Conservation (phyloP, 2,888 invertebrate species). For the Polymixis lichenea region DNA sequence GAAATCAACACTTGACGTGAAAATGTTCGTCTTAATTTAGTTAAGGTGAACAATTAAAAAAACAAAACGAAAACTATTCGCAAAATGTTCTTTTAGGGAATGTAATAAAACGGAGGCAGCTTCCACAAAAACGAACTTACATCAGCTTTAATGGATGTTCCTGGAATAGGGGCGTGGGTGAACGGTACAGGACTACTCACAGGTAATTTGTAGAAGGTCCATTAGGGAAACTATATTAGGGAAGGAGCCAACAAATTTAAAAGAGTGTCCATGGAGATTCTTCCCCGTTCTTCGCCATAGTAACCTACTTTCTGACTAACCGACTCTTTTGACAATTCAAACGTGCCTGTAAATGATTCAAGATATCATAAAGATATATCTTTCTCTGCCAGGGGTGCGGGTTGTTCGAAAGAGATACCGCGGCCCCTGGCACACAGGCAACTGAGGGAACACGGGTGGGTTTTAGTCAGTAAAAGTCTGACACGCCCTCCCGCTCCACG, state of each 20-base stretch:
- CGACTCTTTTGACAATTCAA: neutral
- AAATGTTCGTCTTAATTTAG: neutral
- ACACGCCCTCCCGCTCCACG: no score
- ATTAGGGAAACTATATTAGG: neutral
- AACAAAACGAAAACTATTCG: constrained; percentile 15
- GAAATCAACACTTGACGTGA: neutral
- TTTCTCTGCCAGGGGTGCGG: no score
- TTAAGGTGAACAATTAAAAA: neutral
- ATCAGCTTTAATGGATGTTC: constrained; percentile 44
- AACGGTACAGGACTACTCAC: neutral
- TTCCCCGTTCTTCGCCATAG: neutral
- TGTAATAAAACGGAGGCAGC: constrained; percentile 40
- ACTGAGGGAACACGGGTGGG: no score
- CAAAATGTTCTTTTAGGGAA: constrained; percentile 23
- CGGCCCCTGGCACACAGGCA: no score
- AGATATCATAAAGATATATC: no score
- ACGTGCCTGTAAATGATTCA: no score
- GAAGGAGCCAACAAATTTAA: neutral
- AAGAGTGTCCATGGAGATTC: neutral
- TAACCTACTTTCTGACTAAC: neutral
- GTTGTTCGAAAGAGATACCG: no score
- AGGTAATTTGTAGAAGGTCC: constrained; percentile 28
- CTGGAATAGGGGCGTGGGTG: constrained; percentile 4
- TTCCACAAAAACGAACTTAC: constrained; percentile 41
- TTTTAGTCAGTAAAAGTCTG: no score